phyloP scores from a whole-genome alignment of 2,797 vertebrate species.

The Halcyon badia region DNA sequence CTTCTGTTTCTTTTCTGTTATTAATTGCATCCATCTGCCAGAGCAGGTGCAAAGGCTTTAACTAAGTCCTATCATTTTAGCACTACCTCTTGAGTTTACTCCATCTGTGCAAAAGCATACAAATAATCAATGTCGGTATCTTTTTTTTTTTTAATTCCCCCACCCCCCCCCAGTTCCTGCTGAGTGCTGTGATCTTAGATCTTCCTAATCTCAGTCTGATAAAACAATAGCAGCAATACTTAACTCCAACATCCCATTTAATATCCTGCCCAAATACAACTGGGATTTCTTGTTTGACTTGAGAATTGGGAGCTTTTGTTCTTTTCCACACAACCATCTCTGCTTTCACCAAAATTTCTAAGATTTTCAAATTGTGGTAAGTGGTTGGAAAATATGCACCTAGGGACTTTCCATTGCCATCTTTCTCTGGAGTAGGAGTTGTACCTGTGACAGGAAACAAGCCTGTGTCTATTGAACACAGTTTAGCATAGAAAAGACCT shows the following conservation, averaged over 20 bases:
- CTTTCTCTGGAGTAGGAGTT: neutral
- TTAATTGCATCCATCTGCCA: constrained; percentile 61
- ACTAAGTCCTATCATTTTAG: constrained; percentile 33
- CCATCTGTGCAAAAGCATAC: neutral
- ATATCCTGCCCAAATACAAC: neutral
- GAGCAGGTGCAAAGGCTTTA: constrained; percentile 69
- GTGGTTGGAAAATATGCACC: neutral
- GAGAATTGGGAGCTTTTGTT: neutral
- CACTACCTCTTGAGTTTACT: constrained; percentile 29
- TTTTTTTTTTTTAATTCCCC: neutral
- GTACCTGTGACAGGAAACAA: neutral
- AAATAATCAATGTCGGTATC: neutral
- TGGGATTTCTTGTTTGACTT: neutral
- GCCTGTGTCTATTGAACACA: neutral
- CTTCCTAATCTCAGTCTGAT: neutral
- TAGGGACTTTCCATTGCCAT: neutral
- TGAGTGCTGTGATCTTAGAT: neutral
- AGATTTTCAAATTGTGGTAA: neutral
- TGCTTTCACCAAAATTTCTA: neutral
- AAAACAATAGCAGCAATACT: neutral
- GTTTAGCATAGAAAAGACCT: neutral
- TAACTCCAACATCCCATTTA: neutral
- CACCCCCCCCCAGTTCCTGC: neutral
- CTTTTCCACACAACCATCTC: neutral
- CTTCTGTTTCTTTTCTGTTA: constrained; percentile 58